A percentile compares a stretch with the other conserved stretches of the same genome.
These are phyloP conservation scores for Candoia aspera DNA, from an alignment of 2,113 vertebrate genomes.

Conservation along the genomic window DNA sequence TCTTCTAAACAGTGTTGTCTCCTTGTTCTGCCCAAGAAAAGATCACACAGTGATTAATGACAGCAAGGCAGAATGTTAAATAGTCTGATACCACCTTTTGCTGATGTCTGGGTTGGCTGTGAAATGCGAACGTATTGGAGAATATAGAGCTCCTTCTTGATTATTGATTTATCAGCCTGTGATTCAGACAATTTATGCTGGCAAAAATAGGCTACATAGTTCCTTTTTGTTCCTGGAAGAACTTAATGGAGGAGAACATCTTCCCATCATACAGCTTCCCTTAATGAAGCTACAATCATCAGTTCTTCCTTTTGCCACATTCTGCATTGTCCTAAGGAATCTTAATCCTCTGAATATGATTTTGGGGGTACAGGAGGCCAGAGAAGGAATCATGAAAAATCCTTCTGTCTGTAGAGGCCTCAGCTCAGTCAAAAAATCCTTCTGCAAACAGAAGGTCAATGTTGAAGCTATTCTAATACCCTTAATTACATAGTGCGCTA, in stretches of 20 bases:
- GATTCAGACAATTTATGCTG: neutral
- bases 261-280: neutral
- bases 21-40: neutral
- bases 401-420: neutral
- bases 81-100: neutral
- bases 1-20: neutral
- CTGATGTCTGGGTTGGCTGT: no score
- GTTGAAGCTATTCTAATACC: neutral
- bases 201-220: neutral
- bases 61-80: neutral
- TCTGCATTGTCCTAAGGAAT: neutral
- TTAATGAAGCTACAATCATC: neutral
- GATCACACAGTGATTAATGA: neutral
- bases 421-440: neutral
- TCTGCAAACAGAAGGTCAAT: neutral
- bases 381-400: neutral
- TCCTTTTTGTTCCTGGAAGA: neutral
- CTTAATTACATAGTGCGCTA: neutral
- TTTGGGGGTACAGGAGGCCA: neutral
- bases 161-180: neutral
- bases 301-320: neutral
- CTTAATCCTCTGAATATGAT: neutral
- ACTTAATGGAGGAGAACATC: neutral
- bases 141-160: neutral
- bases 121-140: neutral